Evolutionary conservation across 2,797 vertebrate species (phyloP), one percentile per base, ranked within the genome.

Genomic region (Spinibarbus caldwelli): DNA sequence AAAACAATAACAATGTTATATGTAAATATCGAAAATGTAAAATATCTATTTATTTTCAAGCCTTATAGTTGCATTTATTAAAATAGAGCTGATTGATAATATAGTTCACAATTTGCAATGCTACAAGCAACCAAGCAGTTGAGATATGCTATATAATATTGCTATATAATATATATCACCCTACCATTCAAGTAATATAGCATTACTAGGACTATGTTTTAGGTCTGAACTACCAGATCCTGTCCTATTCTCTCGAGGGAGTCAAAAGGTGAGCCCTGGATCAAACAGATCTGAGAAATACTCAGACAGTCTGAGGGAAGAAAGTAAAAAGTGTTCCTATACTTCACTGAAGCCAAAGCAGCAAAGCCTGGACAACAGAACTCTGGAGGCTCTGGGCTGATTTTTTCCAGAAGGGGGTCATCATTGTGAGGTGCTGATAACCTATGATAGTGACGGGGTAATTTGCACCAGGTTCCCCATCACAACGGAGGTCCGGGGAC

Each of bases 381-480:
- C 29, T 75, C 23, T 26, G 73, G 36, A 68, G 79, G 80, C 41
- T 14, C 36, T 29, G 78, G 17, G 72, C 78, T 80, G 77, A 85
- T 82, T 89, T 92, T 92, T 90, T 89, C 84, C 73, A 86, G 87
- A 90, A 89, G 88, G n/a, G 87, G 92, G 91, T 92, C 91, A 90
- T 87, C 70, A 84, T 80, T 89, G 91, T 88, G 87, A 86, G 89
- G 85, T 91, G 90, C 91, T 89, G 94, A 91, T 93, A 94, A 94
- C 92, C 92, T 90, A 89, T 88, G 93, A 94, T 92, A 92, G 93
- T 90, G 87, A 87, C 89, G 85, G 92, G 91, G 93, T 94, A 93
- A 95, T 95, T 94, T 94, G 91, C 92, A 88, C 90, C 82, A 88
- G 87, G 87, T 92, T 91, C 88, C 89, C 92, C 64, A 93, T 94